Evolutionary conservation across 2,888 invertebrate genomes (phyloP).

Genomic region (Muscina levida): DNA sequence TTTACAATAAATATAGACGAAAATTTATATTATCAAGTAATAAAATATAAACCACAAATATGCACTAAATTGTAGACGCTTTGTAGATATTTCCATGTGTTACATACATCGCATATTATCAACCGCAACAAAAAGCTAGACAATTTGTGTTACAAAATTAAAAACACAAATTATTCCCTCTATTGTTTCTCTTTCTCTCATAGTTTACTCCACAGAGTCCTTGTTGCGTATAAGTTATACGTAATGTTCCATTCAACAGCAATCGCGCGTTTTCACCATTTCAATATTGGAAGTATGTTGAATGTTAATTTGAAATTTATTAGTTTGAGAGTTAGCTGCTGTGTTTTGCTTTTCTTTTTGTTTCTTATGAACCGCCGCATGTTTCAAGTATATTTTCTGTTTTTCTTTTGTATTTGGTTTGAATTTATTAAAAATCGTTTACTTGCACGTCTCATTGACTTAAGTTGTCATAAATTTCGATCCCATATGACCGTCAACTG

Average conservation of each 20-base stretch:
- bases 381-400: not conserved
- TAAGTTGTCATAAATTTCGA: constrained; percentile 28
- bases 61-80: not conserved
- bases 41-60: too few relatives aligned
- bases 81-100: not conserved
- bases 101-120: too few relatives aligned
- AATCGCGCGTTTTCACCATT: not conserved
- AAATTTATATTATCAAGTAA: too few relatives aligned
- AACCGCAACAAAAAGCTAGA: constrained; percentile 3
- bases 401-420: not conserved
- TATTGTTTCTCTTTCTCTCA: too few relatives aligned
- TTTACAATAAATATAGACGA: too few relatives aligned
- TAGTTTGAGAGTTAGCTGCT: not conserved
- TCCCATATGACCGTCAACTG: not conserved
- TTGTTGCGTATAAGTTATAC: too few relatives aligned
- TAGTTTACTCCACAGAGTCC: too few relatives aligned
- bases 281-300: not conserved
- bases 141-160: constrained; percentile 24
- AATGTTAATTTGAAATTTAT: not conserved
- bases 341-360: too few relatives aligned
- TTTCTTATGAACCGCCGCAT: too few relatives aligned
- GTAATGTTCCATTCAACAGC: too few relatives aligned
- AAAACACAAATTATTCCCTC: constrained; percentile 25
- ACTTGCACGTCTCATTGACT: constrained; percentile 28
- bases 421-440: constrained; percentile 25